A percentile compares a stretch with the other conserved stretches of the same genome.
phyloP scores from a whole-genome alignment of 2,797 vertebrate species.

The Eulemur mongoz region DNA sequence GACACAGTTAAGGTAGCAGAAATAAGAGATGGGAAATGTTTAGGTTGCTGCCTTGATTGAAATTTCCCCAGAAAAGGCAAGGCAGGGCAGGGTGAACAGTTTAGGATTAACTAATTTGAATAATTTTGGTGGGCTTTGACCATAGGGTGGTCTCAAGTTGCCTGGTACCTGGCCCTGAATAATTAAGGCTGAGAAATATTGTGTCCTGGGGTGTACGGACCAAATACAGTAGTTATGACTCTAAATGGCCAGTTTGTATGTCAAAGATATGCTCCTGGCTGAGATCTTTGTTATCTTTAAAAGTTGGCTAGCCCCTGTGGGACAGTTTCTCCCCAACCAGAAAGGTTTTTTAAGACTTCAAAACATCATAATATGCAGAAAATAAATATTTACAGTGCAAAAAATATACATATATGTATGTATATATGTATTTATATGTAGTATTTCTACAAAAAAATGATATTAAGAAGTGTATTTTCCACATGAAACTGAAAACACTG shows the following conservation, averaged over 20 bases:
- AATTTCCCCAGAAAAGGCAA: not conserved
- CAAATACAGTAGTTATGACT: not conserved
- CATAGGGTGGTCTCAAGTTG: not conserved
- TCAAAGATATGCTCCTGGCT: not conserved
- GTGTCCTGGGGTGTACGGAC: too few species aligned
- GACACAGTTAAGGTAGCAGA: not conserved
- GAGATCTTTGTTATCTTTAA: not conserved
- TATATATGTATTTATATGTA: not conserved
- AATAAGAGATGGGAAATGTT: not conserved
- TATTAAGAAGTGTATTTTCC: not conserved
- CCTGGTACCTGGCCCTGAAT: not conserved
- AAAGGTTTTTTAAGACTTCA: not conserved
- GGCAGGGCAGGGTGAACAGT: not conserved
- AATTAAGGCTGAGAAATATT: not conserved
- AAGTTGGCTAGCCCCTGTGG: not conserved
- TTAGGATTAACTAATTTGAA: not conserved
- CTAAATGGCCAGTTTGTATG: not conserved
- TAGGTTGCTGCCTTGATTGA: not conserved
- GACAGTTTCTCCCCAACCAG: not conserved
- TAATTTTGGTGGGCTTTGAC: not conserved
- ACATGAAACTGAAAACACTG: not conserved
- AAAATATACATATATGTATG: not conserved
- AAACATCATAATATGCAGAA: not conserved
- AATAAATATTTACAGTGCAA: not conserved
- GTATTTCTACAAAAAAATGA: not conserved